Base-by-base conservation (phyloP, 1,140 invertebrate species). In the Whitmania pigra region DNA sequence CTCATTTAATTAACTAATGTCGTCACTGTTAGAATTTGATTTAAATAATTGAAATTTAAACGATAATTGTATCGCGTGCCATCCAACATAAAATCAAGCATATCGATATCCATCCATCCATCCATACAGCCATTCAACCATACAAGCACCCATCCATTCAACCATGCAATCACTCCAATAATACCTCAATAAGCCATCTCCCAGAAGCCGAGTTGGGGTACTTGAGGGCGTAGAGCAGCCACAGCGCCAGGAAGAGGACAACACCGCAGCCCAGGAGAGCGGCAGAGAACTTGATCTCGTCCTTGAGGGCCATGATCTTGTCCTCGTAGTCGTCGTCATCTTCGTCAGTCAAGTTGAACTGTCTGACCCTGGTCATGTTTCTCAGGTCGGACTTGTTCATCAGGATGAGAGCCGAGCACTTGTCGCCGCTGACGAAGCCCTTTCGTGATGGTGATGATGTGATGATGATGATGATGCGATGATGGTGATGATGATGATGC, bases 121-220 rank as follows among this genome's bases (percentile, higher is more conserved):
- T 43, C 40, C 40, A 43, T 13, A 49, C 15, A 63, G 9, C 11
- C 29, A 63, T 7, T 20, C 57, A 31, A 18, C 57, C 57, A 63
- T 63, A 11, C 57, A 63, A 18, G 1, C 15, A 63, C 11, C 15
- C 29, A 27, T 22, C 55, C 55, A 63, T 25, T 20, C 57, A 31
- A 18, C 4, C 57, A 63, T 7, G 1, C 57, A 63, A 25, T 63
- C 57, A 63, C 22, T 25, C 22, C 85, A 86, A 83, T n/a, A n/a
- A n/a, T n/a, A 97, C 94, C 87, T 92, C 91, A 77, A 99, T 97
- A 54, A 99, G 86, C 77, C 97, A 87, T 82, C 97, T 93, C 73
- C 96, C 96, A 74, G 93, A 95, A 27, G 89, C 85, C 18, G 92
- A 90, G 78, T 96, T 93, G 15, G 95, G 96, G 83, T 95, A 92